Conservation (phyloP, 2,888 invertebrate species). For the Xylocampa areola region DNA sequence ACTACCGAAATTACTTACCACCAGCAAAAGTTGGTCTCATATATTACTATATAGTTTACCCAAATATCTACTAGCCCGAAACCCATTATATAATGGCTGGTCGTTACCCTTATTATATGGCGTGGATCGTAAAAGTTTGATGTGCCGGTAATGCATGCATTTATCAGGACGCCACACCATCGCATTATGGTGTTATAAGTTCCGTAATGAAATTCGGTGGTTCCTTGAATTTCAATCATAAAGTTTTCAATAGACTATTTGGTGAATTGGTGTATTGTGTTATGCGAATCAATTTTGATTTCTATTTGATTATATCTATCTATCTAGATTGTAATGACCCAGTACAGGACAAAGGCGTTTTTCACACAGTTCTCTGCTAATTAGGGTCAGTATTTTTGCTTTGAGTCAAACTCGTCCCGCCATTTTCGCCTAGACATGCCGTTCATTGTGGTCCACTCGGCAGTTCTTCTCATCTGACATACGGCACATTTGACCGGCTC, state of each 20-base stretch:
- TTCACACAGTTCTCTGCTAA: too few species aligned
- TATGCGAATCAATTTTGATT: not conserved
- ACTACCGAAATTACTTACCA: too few species aligned
- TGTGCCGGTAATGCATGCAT: constrained; percentile 67
- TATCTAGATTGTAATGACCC: too few species aligned
- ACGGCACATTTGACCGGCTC: too few species aligned
- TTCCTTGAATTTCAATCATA: constrained; percentile 42
- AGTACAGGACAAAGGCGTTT: too few species aligned
- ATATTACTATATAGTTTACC: not conserved
- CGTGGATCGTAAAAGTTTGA: constrained; percentile 47
- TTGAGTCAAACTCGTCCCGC: too few species aligned
- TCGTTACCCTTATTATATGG: constrained; percentile 12
- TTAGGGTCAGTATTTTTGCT: too few species aligned
- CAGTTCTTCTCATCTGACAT: too few species aligned
- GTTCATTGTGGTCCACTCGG: too few species aligned
- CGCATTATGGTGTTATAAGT: constrained; percentile 12
- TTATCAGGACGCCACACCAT: constrained; percentile 58
- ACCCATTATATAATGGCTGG: constrained; percentile 1
- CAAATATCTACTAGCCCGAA: constrained; percentile 2
- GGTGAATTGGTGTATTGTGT: constrained; percentile 10
- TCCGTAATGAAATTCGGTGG: constrained; percentile 25
- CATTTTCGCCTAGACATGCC: too few species aligned
- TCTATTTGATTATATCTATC: too few species aligned
- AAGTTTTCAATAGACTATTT: constrained; percentile 37
- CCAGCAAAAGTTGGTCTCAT: too few species aligned